phyloP scores from a whole-genome alignment of 2,888 invertebrate species.

The Hirtodrosophila duncani region DNA sequence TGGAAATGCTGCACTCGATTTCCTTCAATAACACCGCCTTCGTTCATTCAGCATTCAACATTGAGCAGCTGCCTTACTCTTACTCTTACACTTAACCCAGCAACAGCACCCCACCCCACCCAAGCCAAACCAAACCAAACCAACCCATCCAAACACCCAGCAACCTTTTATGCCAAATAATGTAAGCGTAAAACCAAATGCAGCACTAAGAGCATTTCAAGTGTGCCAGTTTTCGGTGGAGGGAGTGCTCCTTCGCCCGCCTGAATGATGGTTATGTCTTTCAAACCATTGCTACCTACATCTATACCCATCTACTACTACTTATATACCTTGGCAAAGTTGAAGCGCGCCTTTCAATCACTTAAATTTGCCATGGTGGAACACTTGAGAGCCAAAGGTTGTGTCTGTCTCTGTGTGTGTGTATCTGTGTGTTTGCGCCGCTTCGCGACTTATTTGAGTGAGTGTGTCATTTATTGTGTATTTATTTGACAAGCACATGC shows the following conservation, averaged over 20 bases:
- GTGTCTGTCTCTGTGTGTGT: slow-evolving; percentile 4
- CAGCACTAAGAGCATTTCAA: slow-evolving; percentile 52
- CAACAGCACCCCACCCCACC: too few relatives aligned
- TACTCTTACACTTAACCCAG: too few relatives aligned
- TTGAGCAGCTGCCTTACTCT: too few relatives aligned
- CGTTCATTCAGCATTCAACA: too few relatives aligned
- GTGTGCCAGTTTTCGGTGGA: slow-evolving; percentile 26
- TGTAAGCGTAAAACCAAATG: slow-evolving; percentile 51
- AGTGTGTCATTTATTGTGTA: slow-evolving; percentile 63
- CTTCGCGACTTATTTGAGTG: slow-evolving; percentile 37
- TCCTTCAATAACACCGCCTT: too few relatives aligned
- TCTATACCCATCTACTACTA: too few relatives aligned
- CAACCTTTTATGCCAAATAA: slow-evolving; percentile 45
- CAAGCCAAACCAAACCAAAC: too few relatives aligned
- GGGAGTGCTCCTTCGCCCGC: slow-evolving; percentile 2
- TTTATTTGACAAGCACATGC: slow-evolving; percentile 59
- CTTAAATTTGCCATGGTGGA: slow-evolving; percentile 27
- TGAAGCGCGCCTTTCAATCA: slow-evolving; percentile 47
- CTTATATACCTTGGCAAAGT: too few relatives aligned
- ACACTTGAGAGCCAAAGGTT: slow-evolving; percentile 44
- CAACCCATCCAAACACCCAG: slow-evolving; percentile 9
- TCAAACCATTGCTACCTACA: too few relatives aligned
- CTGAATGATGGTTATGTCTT: slow-evolving; percentile 33
- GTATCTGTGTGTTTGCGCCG: slow-evolving; percentile 3
- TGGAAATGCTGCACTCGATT: too few relatives aligned